Evolutionary conservation across 2,797 vertebrate species (phyloP).

Genomic region (Aplochiton taeniatus): DNA sequence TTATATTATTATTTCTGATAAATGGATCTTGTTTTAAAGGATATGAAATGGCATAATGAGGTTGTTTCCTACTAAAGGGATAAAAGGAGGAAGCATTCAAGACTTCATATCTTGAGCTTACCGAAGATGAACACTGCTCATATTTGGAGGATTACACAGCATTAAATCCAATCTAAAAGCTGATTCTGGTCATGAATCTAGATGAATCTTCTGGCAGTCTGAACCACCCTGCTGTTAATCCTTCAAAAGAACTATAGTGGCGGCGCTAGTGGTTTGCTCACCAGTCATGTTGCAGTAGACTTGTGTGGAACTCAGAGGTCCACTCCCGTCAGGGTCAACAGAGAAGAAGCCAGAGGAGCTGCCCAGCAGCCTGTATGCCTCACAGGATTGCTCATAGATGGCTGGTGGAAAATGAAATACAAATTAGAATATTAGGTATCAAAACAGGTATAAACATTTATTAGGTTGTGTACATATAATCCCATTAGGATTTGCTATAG

Average conservation of each 20-base stretch:
- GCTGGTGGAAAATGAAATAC: conserved; percentile 53
- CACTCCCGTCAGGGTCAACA: conserved; percentile 82
- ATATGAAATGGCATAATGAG: conserved; percentile 6
- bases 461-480: too few relatives aligned
- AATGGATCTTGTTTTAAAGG: conserved; percentile 7
- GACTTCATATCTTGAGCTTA: background rate
- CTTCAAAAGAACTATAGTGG: background rate
- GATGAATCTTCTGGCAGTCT: conserved; percentile 7
- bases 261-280: conserved; percentile 46
- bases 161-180: conserved; percentile 1
- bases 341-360: conserved; percentile 79
- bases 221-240: background rate
- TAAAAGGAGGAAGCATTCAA: conserved; percentile 1
- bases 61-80: conserved; percentile 1
- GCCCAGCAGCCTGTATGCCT: conserved; percentile 80
- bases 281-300: conserved; percentile 88
- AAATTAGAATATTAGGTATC: background rate
- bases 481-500: too few relatives aligned
- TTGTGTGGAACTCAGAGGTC: conserved; percentile 75
- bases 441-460: too few relatives aligned
- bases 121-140: conserved; percentile 5
- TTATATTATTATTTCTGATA: background rate
- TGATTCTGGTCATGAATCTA: background rate
- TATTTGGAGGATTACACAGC: conserved; percentile 11
- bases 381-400: conserved; percentile 80